Evolutionary conservation across 2,113 vertebrate species (phyloP).

Genomic region (Eptesicus fuscus): DNA sequence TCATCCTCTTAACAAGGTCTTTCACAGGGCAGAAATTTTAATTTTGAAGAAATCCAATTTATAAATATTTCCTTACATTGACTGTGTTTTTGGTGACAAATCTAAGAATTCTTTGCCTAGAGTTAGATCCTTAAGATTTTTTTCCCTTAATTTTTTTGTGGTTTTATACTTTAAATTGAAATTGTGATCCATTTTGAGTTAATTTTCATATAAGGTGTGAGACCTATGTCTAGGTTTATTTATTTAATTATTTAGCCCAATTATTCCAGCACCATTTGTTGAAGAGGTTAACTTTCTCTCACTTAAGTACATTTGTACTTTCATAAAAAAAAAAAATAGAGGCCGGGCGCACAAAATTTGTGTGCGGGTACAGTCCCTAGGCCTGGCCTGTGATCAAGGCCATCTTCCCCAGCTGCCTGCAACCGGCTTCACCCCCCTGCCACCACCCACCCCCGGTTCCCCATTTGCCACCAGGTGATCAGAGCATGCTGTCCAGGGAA

Average conservation of each 20-base stretch:
- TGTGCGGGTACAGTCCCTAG: too few relatives aligned
- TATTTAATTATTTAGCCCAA: background rate
- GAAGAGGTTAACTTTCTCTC: background rate
- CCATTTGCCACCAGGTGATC: fast-evolving
- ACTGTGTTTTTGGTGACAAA: background rate
- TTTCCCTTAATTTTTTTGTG: background rate
- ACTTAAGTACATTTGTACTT: background rate
- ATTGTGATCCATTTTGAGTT: background rate
- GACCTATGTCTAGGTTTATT: background rate
- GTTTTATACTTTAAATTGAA: background rate
- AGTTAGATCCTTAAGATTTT: background rate
- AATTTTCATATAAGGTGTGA: background rate
- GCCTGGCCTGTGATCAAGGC: too few relatives aligned
- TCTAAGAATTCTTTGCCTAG: background rate
- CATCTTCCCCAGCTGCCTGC: too few relatives aligned
- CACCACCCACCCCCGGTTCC: too few relatives aligned
- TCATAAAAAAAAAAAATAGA: background rate
- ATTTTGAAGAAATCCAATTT: background rate
- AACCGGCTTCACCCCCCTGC: too few relatives aligned
- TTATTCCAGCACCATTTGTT: background rate
- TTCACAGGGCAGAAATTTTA: background rate
- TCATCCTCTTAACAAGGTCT: background rate
- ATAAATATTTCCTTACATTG: background rate
- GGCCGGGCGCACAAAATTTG: too few relatives aligned
- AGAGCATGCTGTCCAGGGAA: too few relatives aligned